Percentiles rank a stretch among this genome's conserved stretches.
Evolutionary conservation across 2,797 vertebrate genomes (phyloP).

Genomic region (Lates japonicus): DNA sequence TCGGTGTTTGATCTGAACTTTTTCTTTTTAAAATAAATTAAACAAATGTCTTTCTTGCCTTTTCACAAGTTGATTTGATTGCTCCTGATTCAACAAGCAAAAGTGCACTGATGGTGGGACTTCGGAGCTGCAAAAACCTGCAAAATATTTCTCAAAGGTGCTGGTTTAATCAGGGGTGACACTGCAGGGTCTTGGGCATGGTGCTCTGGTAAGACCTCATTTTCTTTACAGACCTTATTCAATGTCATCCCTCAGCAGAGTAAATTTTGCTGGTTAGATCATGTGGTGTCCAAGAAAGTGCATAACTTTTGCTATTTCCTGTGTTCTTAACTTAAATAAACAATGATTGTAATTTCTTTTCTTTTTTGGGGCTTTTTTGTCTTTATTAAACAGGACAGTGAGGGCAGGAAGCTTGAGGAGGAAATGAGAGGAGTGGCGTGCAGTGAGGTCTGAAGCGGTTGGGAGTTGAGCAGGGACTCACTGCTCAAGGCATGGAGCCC

Average conservation of each 20-base stretch:
- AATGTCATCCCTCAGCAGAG: constrained; percentile 83
- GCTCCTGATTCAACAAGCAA: constrained; percentile 91
- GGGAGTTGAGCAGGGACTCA: too few species aligned
- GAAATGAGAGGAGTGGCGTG: too few species aligned
- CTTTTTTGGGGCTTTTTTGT: too few species aligned
- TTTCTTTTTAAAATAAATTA: constrained; percentile 92
- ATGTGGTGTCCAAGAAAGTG: constrained; percentile 74
- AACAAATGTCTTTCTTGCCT: constrained; percentile 92
- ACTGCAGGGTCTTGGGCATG: constrained; percentile 89
- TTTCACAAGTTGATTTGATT: constrained; percentile 93
- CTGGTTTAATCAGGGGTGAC: constrained; percentile 82
- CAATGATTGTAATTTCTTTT: neutral
- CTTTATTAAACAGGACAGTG: too few species aligned
- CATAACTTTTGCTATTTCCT: constrained; percentile 8
- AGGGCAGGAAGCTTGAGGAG: too few species aligned
- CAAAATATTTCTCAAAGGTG: constrained; percentile 34
- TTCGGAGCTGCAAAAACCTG: constrained; percentile 76
- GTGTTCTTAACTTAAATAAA: neutral
- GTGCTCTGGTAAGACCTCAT: constrained; percentile 92
- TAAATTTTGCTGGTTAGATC: neutral
- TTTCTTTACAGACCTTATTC: constrained; percentile 95
- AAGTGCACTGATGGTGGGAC: constrained; percentile 87
- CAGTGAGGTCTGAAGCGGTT: too few species aligned
- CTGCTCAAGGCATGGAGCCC: too few species aligned
- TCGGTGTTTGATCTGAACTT: constrained; percentile 87